A percentile compares a stretch with the other conserved stretches of the same genome.
These are phyloP conservation scores for Trissolcus basalis DNA, from an alignment of 1,140 invertebrate species.

Conservation along the genomic window DNA sequence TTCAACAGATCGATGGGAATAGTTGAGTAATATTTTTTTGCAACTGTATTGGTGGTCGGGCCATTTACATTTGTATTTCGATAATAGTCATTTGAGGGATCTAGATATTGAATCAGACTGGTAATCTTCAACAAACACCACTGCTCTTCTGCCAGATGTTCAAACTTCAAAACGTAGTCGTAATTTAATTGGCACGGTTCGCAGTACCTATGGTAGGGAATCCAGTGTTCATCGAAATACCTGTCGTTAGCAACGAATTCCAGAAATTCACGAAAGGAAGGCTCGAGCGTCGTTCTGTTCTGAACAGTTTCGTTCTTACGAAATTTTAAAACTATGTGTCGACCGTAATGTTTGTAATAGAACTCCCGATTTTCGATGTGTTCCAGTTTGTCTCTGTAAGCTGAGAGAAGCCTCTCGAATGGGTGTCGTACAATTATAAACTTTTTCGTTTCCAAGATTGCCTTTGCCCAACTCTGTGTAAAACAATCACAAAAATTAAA, in stretches of 20 bases:
- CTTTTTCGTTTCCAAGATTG: conserved; percentile 60
- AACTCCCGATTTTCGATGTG: conserved; percentile 71
- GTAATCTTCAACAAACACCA: conserved; percentile 80
- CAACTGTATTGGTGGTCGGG: conserved; percentile 76
- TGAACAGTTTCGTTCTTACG: conserved; percentile 45
- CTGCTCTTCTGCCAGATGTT: conserved; percentile 78
- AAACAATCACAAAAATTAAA: conserved; percentile 7
- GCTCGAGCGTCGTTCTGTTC: conserved; percentile 68
- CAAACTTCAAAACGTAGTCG: conserved; percentile 74
- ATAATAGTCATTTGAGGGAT: conserved; percentile 70
- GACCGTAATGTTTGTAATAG: conserved; percentile 69
- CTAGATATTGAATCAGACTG: conserved; percentile 77
- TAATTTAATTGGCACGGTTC: conserved; percentile 72
- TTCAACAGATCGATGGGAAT: conserved; percentile 79
- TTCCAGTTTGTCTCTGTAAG: conserved; percentile 81
- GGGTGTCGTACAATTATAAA: conserved; percentile 79
- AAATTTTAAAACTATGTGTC: conserved; percentile 74
- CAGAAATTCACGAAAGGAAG: conserved; percentile 85
- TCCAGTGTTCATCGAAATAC: conserved; percentile 77
- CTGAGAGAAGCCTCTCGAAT: conserved; percentile 80
- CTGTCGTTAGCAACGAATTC: conserved; percentile 75
- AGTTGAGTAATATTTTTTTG: conserved; percentile 80
- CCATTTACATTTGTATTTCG: conserved; percentile 76
- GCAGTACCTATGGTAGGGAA: conserved; percentile 71
- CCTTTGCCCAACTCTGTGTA: no score